Conservation (phyloP, 2,888 invertebrate species). For the Dolichopus griseipennis region DNA sequence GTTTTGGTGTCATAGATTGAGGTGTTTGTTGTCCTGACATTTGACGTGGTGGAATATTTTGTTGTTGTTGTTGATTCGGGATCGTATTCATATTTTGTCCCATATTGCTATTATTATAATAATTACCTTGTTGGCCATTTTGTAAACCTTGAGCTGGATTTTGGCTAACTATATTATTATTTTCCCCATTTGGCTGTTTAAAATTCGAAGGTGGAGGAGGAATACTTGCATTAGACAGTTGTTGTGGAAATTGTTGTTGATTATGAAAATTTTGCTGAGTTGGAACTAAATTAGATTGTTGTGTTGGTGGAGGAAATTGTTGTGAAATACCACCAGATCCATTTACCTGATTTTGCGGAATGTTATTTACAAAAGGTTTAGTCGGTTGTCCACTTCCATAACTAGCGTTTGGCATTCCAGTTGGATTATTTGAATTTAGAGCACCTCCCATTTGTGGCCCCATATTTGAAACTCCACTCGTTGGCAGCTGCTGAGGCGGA, state of each 20-base stretch:
- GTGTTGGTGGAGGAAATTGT: background rate
- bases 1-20: constrained; percentile 20
- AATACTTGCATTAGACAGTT: constrained; percentile 11
- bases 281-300: background rate
- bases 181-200: background rate
- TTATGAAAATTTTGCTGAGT: background rate
- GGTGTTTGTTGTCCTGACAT: constrained; percentile 14
- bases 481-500: background rate
- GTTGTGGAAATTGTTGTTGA: constrained; percentile 12
- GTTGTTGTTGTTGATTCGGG: background rate
- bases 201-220: background rate
- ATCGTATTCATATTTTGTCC: background rate
- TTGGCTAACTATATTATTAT: background rate
- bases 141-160: background rate
- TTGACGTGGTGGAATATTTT: background rate
- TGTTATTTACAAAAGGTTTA: background rate
- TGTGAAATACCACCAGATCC: background rate
- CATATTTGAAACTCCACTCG: background rate
- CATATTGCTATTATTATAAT: background rate
- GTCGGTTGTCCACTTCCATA: background rate
- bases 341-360: background rate
- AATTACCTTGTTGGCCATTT: background rate
- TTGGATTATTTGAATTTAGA: background rate
- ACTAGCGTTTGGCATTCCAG: background rate
- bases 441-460: background rate